Base-by-base conservation (phyloP, 2,888 invertebrate genomes). In the Nomada goodeniana region DNA sequence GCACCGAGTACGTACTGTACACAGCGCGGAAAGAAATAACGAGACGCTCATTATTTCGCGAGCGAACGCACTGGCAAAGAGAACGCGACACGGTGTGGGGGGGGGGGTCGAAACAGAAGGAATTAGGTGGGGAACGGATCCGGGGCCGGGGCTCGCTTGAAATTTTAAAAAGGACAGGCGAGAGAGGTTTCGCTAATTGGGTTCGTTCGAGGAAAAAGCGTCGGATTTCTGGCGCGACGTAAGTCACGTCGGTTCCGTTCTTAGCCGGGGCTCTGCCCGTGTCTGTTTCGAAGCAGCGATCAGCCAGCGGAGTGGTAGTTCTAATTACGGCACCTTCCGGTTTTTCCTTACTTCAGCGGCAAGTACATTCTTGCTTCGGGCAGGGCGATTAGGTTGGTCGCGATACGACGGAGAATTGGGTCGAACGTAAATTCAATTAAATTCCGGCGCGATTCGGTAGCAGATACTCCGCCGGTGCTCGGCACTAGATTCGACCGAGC, bases 21-120 rank as follows among this genome's bases (percentile, higher is more conserved):
- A 26, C 2, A 1, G 26, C 64, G 55, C n/a, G 73, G 70, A 69
- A 83, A 69, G 80, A 86, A 84, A 80, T 86, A 86, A 88, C 83
- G 88, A 86, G 86, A 86, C 85, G 74, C 64, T 87, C 87, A 84
- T 87, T 87, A 87, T 87, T 87, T 88, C 82, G 76, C 77, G 72
- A 76, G 86, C 77, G 84, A 87, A 84, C 82, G 81, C 82, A 60
- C 64, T 60, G 74, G 76, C 75, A 55, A 59, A 75, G 57, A 44
- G 59, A 70, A 36, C 36, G 36, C 20, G 63, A 9, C 15, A 26
- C 47, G 69, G n/a, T n/a, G n/a, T n/a, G n/a, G n/a, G n/a, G n/a
- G n/a, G n/a, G n/a, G n/a, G 15, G 18, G 11, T 13, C 29, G 63
- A 52, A 69, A 61, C 47, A 61, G 59, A 50, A 50, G 79, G 75